phyloP scores from a whole-genome alignment of 2,888 invertebrate genomes.

The Calameuta idolon region DNA sequence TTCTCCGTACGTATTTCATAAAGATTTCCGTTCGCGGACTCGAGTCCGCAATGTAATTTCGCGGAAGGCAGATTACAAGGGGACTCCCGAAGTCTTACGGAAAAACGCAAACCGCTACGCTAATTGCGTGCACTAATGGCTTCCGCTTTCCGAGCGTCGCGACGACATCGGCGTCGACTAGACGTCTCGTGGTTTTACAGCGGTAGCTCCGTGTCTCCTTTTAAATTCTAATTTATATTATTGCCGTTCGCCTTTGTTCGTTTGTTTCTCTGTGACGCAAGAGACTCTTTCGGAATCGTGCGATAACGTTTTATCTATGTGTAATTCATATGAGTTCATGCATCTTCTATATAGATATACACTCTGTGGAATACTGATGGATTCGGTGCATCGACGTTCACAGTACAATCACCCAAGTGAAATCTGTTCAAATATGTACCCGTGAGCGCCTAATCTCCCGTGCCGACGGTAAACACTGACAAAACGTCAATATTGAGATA shows the following conservation, averaged over 20 bases:
- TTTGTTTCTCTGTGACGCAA: background rate
- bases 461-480: constrained; percentile 55
- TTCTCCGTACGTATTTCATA: background rate
- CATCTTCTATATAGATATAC: background rate
- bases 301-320: background rate
- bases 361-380: background rate
- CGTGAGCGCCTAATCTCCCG: constrained; percentile 47
- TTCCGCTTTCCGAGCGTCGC: constrained; percentile 31
- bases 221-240: background rate
- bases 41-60: constrained; percentile 26
- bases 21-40: background rate
- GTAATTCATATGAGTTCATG: background rate
- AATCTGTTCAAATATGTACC: constrained; percentile 57
- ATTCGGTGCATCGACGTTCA: constrained; percentile 30
- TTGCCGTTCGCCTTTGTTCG: background rate
- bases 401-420: constrained; percentile 46
- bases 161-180: constrained; percentile 20
- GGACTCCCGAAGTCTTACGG: constrained; percentile 7
- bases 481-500: constrained; percentile 60
- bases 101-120: constrained; percentile 25
- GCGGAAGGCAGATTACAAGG: constrained; percentile 23
- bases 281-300: background rate
- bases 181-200: constrained; percentile 10
- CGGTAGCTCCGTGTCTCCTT: background rate
- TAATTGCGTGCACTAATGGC: constrained; percentile 44